phyloP scores from a whole-genome alignment of 2,888 invertebrate genomes.

The Ditula angustiorana region DNA sequence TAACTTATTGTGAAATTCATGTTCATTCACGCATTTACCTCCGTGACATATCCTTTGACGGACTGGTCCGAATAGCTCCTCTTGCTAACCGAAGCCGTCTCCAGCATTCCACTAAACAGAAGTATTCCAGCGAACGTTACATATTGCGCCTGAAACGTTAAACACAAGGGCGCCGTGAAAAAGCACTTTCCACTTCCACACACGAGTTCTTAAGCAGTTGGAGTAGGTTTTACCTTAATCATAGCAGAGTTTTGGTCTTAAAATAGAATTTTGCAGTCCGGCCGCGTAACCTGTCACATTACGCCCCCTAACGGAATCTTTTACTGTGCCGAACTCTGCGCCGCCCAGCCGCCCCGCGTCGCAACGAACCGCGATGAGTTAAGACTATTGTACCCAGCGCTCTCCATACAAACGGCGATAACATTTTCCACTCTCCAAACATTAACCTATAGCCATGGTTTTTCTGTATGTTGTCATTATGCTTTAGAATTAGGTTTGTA shows the following conservation, averaged over 20 bases:
- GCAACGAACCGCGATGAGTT: no score
- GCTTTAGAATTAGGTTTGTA: no score
- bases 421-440: no score
- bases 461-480: no score
- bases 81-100: slow-evolving; percentile 79
- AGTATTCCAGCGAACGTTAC: slow-evolving; percentile 67
- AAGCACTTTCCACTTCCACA: slow-evolving; percentile 43
- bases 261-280: slow-evolving; percentile 58
- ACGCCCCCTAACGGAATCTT: slow-evolving; percentile 61
- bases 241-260: slow-evolving; percentile 70
- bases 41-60: slow-evolving; percentile 92
- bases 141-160: slow-evolving; percentile 70
- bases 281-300: slow-evolving; percentile 55
- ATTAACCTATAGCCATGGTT: no score
- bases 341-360: slow-evolving; percentile 12
- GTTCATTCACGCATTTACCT: slow-evolving; percentile 85
- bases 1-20: background rate
- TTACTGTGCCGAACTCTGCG: slow-evolving; percentile 8
- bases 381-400: no score
- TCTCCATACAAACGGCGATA: no score
- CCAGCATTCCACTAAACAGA: slow-evolving; percentile 68
- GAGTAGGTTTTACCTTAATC: slow-evolving; percentile 67
- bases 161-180: slow-evolving; percentile 51
- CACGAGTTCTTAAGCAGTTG: slow-evolving; percentile 39
- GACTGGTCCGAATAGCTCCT: slow-evolving; percentile 93